These are phyloP conservation scores for Aphrophora alni DNA, from an alignment of 2,888 invertebrate genomes.

Conservation along the genomic window DNA sequence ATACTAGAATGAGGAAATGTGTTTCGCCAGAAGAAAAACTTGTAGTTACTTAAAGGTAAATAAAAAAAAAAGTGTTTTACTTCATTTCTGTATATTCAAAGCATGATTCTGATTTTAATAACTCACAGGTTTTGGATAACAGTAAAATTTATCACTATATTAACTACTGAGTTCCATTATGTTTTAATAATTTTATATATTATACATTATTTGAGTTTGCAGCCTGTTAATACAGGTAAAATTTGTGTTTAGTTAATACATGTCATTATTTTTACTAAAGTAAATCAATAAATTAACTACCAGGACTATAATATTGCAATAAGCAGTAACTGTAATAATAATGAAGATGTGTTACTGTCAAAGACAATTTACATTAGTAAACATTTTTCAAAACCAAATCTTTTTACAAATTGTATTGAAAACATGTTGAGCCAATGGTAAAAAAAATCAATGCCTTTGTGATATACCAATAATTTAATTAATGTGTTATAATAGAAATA, in stretches of 20 bases:
- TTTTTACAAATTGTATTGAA: background rate
- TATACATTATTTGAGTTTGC: background rate
- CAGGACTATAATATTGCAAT: background rate
- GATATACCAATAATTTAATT: background rate
- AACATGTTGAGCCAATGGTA: conserved; percentile 4
- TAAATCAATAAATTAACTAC: background rate
- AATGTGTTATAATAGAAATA: background rate
- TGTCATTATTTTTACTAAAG: background rate
- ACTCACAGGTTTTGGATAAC: conserved; percentile 15
- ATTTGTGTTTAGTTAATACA: background rate
- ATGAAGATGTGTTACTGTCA: conserved; percentile 19
- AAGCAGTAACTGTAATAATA: conserved; percentile 26
- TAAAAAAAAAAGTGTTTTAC: conserved; percentile 8
- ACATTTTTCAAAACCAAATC: too few relatives aligned
- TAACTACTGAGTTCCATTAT: background rate
- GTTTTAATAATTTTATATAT: conserved; percentile 3
- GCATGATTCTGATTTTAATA: conserved; percentile 14
- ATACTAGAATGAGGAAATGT: background rate
- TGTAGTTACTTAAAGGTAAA: conserved; percentile 16
- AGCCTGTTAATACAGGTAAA: background rate
- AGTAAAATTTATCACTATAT: background rate
- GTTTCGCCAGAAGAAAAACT: conserved; percentile 9
- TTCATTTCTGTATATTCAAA: conserved; percentile 17
- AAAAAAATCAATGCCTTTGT: conserved; percentile 22
- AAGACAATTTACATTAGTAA: background rate